A percentile compares a stretch with the other conserved stretches of the same genome.
These are phyloP conservation scores for Rosalia funebris DNA, from an alignment of 2,888 invertebrate species.

Conservation along the genomic window DNA sequence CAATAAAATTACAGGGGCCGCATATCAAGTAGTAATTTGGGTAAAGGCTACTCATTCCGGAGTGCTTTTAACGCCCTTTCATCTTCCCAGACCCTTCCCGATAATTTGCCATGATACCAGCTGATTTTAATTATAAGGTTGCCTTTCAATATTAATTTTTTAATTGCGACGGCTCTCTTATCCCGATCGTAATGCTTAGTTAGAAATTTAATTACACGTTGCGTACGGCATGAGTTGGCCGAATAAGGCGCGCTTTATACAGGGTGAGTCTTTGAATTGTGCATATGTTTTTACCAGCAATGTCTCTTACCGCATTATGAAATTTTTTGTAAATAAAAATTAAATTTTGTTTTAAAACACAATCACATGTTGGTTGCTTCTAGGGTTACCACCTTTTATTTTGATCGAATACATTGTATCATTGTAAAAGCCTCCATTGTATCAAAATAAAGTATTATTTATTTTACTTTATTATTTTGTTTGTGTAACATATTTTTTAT, in stretches of 20 bases:
- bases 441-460: too few species aligned
- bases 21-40: slow-evolving; percentile 56
- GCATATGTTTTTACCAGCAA: too few species aligned
- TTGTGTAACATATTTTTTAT: too few species aligned
- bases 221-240: neutral
- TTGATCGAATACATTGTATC: too few species aligned
- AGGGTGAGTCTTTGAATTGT: too few species aligned
- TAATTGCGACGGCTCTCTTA: slow-evolving; percentile 28
- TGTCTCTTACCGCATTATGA: too few species aligned
- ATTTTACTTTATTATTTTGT: too few species aligned
- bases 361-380: too few species aligned
- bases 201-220: slow-evolving; percentile 21
- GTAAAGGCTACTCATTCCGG: slow-evolving; percentile 57
- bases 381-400: too few species aligned
- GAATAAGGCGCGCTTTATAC: neutral
- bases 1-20: slow-evolving; percentile 59
- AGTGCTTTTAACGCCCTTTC: slow-evolving; percentile 39
- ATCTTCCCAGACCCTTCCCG: slow-evolving; percentile 27
- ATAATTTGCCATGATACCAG: slow-evolving; percentile 47
- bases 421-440: too few species aligned
- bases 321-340: too few species aligned
- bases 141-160: slow-evolving; percentile 34
- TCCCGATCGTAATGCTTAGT: slow-evolving; percentile 18
- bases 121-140: slow-evolving; percentile 44
- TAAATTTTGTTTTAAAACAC: too few species aligned